phyloP scores from a whole-genome alignment of 2,797 vertebrate species.

The Xiphophorus birchmanni region DNA sequence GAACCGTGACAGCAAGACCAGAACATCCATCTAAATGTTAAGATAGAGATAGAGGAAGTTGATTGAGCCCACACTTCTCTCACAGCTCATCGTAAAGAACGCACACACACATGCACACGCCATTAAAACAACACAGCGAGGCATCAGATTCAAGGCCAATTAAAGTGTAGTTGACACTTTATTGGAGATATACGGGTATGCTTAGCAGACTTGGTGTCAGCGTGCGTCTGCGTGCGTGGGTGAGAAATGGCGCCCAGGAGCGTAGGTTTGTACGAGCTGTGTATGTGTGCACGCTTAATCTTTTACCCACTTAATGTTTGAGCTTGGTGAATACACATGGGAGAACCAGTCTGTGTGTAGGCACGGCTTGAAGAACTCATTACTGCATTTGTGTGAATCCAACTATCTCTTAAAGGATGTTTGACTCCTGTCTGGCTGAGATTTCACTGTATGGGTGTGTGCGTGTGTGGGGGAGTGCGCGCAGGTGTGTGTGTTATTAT shows the following conservation, averaged over 20 bases:
- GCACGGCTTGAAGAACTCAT: constrained; percentile 69
- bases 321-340: constrained; percentile 59
- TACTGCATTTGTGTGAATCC: constrained; percentile 68
- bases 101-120: constrained; percentile 1
- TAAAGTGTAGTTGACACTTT: constrained; percentile 58
- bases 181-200: constrained; percentile 47
- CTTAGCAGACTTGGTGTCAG: constrained; percentile 27
- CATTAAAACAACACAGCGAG: constrained; percentile 18
- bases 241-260: constrained; percentile 13
- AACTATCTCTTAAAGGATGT: constrained; percentile 64
- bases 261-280: constrained; percentile 5
- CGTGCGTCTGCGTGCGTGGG: constrained; percentile 18
- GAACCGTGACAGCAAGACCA: constrained; percentile 21
- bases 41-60: constrained; percentile 31
- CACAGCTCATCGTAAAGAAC: constrained; percentile 4
- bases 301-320: constrained; percentile 67
- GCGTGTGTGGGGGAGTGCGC: constrained; percentile 2
- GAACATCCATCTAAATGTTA: constrained; percentile 45
- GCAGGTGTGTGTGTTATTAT: constrained; percentile 30
- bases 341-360: constrained; percentile 61
- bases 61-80: constrained; percentile 19
- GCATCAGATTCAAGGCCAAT: constrained; percentile 52
- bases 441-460: constrained; percentile 19
- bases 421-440: constrained; percentile 58
- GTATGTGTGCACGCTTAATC: constrained; percentile 45